Conservation (phyloP, 1,140 invertebrate genomes). For the Portunus trituberculatus region DNA sequence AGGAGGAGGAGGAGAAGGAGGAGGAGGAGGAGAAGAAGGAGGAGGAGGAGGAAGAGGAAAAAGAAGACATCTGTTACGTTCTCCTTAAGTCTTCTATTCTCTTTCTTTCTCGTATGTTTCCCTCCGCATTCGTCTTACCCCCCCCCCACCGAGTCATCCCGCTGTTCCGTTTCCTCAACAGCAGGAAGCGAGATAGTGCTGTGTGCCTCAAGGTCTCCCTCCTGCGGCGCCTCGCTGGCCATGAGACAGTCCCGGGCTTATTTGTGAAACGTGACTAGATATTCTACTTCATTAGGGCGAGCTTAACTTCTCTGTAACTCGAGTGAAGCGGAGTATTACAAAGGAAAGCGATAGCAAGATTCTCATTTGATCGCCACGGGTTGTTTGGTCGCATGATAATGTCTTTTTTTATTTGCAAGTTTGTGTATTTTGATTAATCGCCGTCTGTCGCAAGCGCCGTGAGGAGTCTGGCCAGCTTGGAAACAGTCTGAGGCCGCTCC, state of each 20-base stretch:
- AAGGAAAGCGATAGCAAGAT: neutral
- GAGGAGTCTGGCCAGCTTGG: neutral
- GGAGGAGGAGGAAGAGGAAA: too few relatives aligned
- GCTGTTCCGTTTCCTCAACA: neutral
- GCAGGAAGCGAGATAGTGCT: neutral
- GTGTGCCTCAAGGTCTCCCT: neutral
- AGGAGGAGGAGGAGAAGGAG: too few relatives aligned
- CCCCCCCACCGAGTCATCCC: neutral
- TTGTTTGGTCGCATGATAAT: constrained; percentile 21
- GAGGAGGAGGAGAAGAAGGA: neutral
- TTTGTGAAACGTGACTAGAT: neutral
- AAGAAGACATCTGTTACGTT: neutral
- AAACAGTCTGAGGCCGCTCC: neutral
- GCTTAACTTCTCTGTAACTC: neutral
- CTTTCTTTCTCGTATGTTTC: neutral
- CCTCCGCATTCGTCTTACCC: neutral
- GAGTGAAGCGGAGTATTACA: neutral
- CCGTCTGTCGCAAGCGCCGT: neutral
- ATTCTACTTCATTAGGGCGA: neutral
- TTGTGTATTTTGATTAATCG: neutral
- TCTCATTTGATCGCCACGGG: neutral
- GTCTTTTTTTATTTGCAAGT: neutral
- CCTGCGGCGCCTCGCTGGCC: neutral
- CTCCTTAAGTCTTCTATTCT: neutral
- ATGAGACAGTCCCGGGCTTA: neutral